Evolutionary conservation across 2,113 vertebrate species (phyloP), one percentile per base, ranked within the genome.

Genomic region (Euleptes europaea): DNA sequence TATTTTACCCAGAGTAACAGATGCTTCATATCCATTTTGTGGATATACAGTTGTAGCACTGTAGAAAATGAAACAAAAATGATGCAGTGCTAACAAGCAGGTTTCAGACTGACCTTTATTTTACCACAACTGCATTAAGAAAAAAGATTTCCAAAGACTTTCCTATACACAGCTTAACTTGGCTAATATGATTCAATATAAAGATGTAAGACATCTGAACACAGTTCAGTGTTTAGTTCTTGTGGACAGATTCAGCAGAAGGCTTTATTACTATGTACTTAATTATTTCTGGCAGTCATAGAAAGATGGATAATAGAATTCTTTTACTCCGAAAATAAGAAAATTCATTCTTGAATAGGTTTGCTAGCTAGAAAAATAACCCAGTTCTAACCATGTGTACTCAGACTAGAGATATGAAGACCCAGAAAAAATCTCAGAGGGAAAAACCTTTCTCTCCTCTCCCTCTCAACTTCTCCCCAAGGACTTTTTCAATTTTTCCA

Each of bases 21-120:
- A 57, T 67, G 31, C 0, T 0, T 9, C 15, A 15, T 6, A 15
- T 19, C 10, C 0, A 1, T 75, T 31, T 31, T 5, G 1, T 26
- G 15, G 71, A 38, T 77, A 65, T 28, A 69, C 31, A 73, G 31
- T 75, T 75, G 44, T 42, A 49, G 13, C 0, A 5, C 65, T 78
- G n/a, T 0, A 77, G 11, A 33, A 51, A 11, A 0, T 0, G 0
- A n/a, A 47, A 0, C 73, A 49, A n/a, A 38, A 84, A 67, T 63
- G 75, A 49, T 51, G 23, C n/a, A 31, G 33, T 47, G 63, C 9
- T 47, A 66, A 44, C 15, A 66, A 79, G 42, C 65, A 80, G 4
- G 40, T 80, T n/a, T 28, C 65, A 66, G 9, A 38, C 13, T 14
- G 35, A 65, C 5, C 26, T 47, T 42, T 66, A 47, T n/a, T 65